Conservation (phyloP, 30 jellyfish, hydroid and myxozoan genomes). For the Aurelia sp. region DNA sequence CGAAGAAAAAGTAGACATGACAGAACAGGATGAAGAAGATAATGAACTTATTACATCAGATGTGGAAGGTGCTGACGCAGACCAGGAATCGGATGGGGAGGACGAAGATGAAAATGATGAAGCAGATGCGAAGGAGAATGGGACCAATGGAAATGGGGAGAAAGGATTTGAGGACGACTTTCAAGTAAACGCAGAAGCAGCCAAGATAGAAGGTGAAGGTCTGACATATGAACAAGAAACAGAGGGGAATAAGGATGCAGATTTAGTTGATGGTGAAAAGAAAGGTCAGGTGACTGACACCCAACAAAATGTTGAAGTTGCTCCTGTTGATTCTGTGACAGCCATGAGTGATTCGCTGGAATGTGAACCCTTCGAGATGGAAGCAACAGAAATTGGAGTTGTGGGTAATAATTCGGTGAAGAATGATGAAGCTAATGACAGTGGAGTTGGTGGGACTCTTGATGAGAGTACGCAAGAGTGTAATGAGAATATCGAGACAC, state of each 20-base stretch:
- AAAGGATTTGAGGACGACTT: background rate
- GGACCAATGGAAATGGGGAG: too few relatives aligned
- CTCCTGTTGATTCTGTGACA: too few relatives aligned
- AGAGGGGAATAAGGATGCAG: too few relatives aligned
- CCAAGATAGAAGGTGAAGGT: too few relatives aligned
- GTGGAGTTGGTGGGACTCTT: conserved; percentile 22
- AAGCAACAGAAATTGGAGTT: background rate
- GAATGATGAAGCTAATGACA: conserved; percentile 20
- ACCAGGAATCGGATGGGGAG: conserved; percentile 18
- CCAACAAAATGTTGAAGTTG: background rate
- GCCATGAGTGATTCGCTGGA: background rate
- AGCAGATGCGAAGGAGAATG: background rate
- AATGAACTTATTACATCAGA: too few relatives aligned
- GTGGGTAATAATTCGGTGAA: background rate
- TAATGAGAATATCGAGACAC: background rate
- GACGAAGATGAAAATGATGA: conserved; percentile 38
- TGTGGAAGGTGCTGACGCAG: background rate
- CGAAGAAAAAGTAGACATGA: conserved; percentile 24
- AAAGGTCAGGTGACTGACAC: background rate
- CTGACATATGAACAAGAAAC: too few relatives aligned
- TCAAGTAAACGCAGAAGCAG: background rate
- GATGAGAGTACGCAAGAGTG: conserved; percentile 26
- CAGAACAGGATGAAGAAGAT: too few relatives aligned
- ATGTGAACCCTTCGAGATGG: conserved; percentile 2
- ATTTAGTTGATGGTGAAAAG: too few relatives aligned